phyloP scores from a whole-genome alignment of 2,797 vertebrate genomes.

The Urophycis tenuis region DNA sequence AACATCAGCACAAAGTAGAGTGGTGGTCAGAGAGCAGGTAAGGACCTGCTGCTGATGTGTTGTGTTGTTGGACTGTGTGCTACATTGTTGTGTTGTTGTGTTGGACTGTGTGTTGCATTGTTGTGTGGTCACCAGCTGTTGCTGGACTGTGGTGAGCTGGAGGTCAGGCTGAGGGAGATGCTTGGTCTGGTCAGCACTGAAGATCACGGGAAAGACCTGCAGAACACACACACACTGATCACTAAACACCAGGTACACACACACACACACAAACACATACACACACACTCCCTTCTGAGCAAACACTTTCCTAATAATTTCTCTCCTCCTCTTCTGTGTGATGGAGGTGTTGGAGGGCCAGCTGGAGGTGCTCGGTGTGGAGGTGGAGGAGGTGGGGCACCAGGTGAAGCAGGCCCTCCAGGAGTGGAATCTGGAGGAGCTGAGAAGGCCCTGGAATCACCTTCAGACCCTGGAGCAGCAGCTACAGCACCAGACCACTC shows the following conservation, averaged over 20 bases:
- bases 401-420: slow-evolving; percentile 54
- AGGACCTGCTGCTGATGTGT: no score
- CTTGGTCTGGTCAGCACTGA: slow-evolving; percentile 65
- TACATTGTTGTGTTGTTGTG: not conserved
- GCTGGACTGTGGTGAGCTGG: slow-evolving; percentile 77
- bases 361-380: slow-evolving; percentile 66
- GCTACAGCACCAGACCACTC: slow-evolving; percentile 65
- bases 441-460: slow-evolving; percentile 60
- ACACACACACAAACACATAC: slow-evolving; percentile 8
- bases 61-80: slow-evolving; percentile 10
- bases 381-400: slow-evolving; percentile 66
- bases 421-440: slow-evolving; percentile 59
- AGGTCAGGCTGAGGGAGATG: slow-evolving; percentile 73
- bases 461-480: slow-evolving; percentile 64
- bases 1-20: slow-evolving; percentile 68
- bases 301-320: no score
- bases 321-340: not conserved
- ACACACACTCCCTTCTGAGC: not conserved
- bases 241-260: slow-evolving; percentile 78
- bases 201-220: slow-evolving; percentile 75
- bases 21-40: slow-evolving; percentile 78
- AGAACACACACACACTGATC: slow-evolving; percentile 71
- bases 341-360: slow-evolving; percentile 74
- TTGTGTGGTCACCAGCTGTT: slow-evolving; percentile 65
- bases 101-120: not conserved